Evolutionary conservation across 64 coral and sea anemone genomes (phyloP), one percentile per base, ranked within the genome.

Genomic region (Montipora sp.): DNA sequence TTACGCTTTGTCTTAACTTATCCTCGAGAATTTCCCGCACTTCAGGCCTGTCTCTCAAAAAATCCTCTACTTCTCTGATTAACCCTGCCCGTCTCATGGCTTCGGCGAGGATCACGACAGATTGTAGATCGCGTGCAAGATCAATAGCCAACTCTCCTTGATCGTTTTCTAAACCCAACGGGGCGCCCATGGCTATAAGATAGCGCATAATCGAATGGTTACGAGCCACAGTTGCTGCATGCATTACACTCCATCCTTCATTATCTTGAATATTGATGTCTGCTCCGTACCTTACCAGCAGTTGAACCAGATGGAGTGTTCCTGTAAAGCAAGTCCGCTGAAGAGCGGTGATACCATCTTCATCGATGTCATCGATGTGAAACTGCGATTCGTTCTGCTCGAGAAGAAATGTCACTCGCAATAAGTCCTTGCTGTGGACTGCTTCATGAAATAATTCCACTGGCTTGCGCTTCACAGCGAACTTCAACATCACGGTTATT

Each of bases 201-300:
- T 98, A 98, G 6, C 93, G 83, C 51, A 98, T 71, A 55, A 98
- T 95, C 13, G 96, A 73, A 15, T 78, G 75, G 22, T 98, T 98
- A 12, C 93, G 90, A 5, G 96, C 96, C 12, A 98, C 93, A 7
- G 93, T 87, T 24, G 96, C 93, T 0, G 96, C 96, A 16, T 98
- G 96, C 50, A 98, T 60, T 12, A 98, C 80, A 2, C 90, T 98
- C 96, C 96, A 98, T 10, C 96, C 96, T 90, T 98, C 96, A 45
- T 94, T 95, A 46, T 98, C 96, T 23, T 98, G 96, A 36, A 98
- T 98, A 36, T 93, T 55, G 10, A 98, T 48, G 20, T 98, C 95
- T 4, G 96, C 96, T 7, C 93, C 96, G 60, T 92, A 92, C 2
- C 79, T 95, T 13, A 98, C 90, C 0, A 98, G 81, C 48, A 98